These are phyloP conservation scores for Salmo trutta DNA, from an alignment of 2,797 vertebrate genomes.

Conservation along the genomic window DNA sequence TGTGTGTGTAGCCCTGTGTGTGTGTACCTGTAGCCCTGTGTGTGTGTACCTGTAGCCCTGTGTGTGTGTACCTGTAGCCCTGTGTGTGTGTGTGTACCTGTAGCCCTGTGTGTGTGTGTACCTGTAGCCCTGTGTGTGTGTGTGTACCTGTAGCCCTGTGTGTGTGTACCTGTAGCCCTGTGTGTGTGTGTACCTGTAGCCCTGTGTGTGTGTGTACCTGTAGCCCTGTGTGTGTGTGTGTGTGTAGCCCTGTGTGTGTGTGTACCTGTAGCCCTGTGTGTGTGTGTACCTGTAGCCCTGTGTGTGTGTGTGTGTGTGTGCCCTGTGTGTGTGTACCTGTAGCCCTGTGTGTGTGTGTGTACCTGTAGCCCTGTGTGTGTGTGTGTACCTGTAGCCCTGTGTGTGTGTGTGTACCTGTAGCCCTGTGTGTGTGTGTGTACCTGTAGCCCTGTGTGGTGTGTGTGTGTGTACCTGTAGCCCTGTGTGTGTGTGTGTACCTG, in stretches of 20 bases:
- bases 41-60: conserved; percentile 44
- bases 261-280: conserved; percentile 43
- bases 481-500: conserved; percentile 68
- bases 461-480: conserved; percentile 83
- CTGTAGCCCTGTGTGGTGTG: conserved; percentile 3
- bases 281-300: background rate
- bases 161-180: background rate
- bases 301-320: background rate
- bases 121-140: no score
- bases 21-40: background rate
- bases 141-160: no score
- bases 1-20: conserved; percentile 60
- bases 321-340: background rate
- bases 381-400: no score
- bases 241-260: conserved; percentile 36
- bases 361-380: background rate
- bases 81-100: conserved; percentile 7
- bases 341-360: background rate
- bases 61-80: conserved; percentile 73
- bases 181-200: background rate
- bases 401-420: no score
- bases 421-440: conserved; percentile 66
- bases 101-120: background rate
- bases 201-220: background rate
- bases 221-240: background rate